These are phyloP conservation scores for Trisateles emortualis DNA, from an alignment of 2,888 invertebrate species.

Conservation along the genomic window DNA sequence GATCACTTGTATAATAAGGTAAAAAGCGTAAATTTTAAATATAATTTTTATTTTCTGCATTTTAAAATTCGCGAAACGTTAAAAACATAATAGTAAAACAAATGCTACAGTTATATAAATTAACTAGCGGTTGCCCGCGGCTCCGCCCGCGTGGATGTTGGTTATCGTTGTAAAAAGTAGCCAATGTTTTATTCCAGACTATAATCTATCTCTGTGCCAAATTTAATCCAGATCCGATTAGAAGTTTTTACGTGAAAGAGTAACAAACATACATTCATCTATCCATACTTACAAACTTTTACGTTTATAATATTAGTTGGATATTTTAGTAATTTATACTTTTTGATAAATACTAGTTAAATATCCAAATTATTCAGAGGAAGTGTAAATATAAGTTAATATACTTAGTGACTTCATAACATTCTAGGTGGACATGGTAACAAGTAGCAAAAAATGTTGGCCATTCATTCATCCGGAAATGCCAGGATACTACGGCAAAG, in stretches of 20 bases:
- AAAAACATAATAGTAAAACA: background rate
- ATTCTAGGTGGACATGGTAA: constrained; percentile 90
- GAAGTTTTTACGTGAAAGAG: too few relatives aligned
- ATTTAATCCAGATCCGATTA: too few relatives aligned
- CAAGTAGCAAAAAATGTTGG: constrained; percentile 15
- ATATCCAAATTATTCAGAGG: background rate
- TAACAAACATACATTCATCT: too few relatives aligned
- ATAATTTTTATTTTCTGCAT: background rate
- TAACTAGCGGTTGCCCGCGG: too few relatives aligned
- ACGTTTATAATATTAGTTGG: too few relatives aligned
- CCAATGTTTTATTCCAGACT: too few relatives aligned
- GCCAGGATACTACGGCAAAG: constrained; percentile 88
- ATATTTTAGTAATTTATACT: too few relatives aligned
- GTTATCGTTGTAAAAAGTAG: too few relatives aligned
- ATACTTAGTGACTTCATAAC: background rate
- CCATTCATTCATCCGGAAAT: constrained; percentile 87
- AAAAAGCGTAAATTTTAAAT: constrained; percentile 10
- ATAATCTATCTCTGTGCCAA: too few relatives aligned
- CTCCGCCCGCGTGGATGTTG: too few relatives aligned
- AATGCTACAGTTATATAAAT: too few relatives aligned
- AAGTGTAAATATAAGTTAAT: background rate
- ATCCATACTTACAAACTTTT: too few relatives aligned
- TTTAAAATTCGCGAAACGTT: background rate
- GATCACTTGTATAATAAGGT: constrained; percentile 88
- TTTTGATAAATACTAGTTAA: background rate